Evolutionary conservation across 2,113 vertebrate genomes (phyloP).

Genomic region (Elgaria multicarinata): DNA sequence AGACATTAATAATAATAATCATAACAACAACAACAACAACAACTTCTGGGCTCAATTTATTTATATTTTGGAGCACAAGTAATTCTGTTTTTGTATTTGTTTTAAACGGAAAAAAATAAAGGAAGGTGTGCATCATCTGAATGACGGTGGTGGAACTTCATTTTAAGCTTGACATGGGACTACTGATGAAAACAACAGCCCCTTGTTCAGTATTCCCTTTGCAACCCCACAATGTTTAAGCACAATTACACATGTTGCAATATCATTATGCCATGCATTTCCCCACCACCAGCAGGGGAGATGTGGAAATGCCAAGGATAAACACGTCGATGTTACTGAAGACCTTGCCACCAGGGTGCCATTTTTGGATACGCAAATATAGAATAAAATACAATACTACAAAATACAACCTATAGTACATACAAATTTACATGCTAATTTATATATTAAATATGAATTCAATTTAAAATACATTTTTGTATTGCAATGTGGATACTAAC

Average conservation of each 20-base stretch:
- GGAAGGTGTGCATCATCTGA: neutral
- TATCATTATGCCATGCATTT: neutral
- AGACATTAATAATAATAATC: neutral
- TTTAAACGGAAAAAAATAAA: neutral
- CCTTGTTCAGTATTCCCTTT: neutral
- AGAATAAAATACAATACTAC: neutral
- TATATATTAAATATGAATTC: too few relatives aligned
- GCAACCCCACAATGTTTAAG: neutral
- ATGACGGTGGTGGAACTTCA: neutral
- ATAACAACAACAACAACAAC: too few relatives aligned
- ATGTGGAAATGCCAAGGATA: neutral
- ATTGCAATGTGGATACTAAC: neutral
- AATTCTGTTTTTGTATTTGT: neutral
- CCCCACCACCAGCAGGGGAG: accelerated
- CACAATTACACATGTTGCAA: neutral
- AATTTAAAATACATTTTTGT: neutral
- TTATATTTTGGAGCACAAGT: neutral
- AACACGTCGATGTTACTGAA: neutral
- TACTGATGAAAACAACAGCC: neutral
- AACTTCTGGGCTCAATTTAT: neutral
- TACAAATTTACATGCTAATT: neutral
- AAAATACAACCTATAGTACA: neutral
- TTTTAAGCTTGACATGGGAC: neutral
- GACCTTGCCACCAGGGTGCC: neutral
- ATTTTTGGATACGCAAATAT: neutral